Percentiles rank a stretch among this genome's conserved stretches.
These are phyloP conservation scores for Rachycentron canadum DNA, from an alignment of 2,797 vertebrate species.

Conservation along the genomic window DNA sequence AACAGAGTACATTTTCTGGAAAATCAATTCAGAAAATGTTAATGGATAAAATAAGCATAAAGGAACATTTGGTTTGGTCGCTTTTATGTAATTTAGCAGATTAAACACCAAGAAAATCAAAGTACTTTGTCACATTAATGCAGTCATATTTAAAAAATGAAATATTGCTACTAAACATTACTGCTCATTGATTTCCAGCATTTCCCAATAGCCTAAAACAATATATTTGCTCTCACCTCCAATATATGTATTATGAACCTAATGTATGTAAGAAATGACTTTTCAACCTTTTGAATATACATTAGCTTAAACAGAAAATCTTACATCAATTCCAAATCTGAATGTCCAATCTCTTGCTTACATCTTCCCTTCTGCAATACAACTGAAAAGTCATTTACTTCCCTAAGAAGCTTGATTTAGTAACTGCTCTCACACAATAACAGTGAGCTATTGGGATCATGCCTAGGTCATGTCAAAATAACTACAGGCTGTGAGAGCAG, in stretches of 20 bases:
- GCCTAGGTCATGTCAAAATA: conserved; percentile 11
- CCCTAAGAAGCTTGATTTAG: not conserved
- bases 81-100: not conserved
- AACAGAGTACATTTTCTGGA: not conserved
- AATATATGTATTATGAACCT: not conserved
- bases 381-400: not conserved
- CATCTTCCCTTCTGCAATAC: not conserved
- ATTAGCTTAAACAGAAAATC: not conserved
- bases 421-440: not conserved
- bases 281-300: not conserved
- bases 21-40: not conserved
- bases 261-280: not conserved
- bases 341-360: not conserved
- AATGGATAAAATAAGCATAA: not conserved
- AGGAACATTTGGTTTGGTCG: not conserved
- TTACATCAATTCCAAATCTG: not conserved
- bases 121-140: not conserved
- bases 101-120: not conserved
- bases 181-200: not conserved
- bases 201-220: not conserved
- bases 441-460: conserved; percentile 1
- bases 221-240: not conserved
- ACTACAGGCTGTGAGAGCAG: conserved; percentile 31
- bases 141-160: not conserved
- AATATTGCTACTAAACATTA: not conserved